Base-by-base conservation (phyloP, 2,888 invertebrate species). In the Amiota minor region DNA sequence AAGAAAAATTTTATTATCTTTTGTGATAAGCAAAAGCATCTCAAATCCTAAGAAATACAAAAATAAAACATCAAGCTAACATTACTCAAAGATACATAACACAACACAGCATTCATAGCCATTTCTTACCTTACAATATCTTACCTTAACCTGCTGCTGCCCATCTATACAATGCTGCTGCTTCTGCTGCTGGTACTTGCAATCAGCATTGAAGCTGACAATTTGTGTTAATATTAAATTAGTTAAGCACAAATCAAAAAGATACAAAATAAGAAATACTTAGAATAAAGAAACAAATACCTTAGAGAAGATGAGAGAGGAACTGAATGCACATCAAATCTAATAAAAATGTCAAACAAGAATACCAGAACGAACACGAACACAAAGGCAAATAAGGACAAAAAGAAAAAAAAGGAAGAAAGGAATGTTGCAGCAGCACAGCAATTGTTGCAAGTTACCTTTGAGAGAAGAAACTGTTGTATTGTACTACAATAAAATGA, bases 191-290 rank as follows among this genome's bases (percentile, higher is more conserved):
- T 12, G 53, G 4, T 16, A 10, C 9, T 8, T 14, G 50, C 53
- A 62, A 45, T 18, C 59, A 62, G n/a, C 23, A 10, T 50, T 68
- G 67, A 12, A 18, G 67, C 12, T 68, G 67, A 68, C 50, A 68
- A 68, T 68, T 68, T 68, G 46, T 10, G 50, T 20, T 50, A 8
- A 50, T 68, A 68, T 68, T 68, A 68, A 68, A 68, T 68, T 68
- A 68, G 67, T 68, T 23, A 67, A 49, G 20, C 16, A 23, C 49
- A 67, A 49, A 50, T 50, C 53, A 50, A 50, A 50, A 9, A 50
- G 35, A 35, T 35, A 35, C 6, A 35, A 35, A 35, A 35, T 35
- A 35, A 35, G 35, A 35, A 35, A 35, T 35, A 35, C 2, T 6
- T 35, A 35, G 2, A 35, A 2, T 35, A 35, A 35, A 35, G 35